Evolutionary conservation across 2,797 vertebrate genomes (phyloP), one percentile per base, ranked within the genome.

Genomic region (Pseudochromis fuscus): DNA sequence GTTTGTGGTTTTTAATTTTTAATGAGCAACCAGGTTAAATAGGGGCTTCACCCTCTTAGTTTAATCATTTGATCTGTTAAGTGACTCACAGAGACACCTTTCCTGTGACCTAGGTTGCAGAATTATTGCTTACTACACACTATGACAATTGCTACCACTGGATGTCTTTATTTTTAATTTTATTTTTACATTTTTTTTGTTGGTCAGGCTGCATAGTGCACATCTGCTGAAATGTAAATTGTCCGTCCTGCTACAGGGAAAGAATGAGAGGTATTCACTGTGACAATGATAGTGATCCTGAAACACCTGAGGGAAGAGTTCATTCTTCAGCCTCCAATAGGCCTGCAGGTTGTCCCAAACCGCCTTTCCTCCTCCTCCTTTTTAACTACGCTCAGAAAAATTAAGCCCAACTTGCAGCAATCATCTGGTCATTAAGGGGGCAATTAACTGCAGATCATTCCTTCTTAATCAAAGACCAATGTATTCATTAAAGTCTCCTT

Each of bases 391-490:
- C 38, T 79, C 46, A 30, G 30, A 40, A 45, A 68, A 68, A 74
- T 68, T 33, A 35, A 63, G 35, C 44, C 64, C 53, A 46, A 37
- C 68, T 71, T 62, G 69, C 24, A 25, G 40, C 18, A 63, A 42
- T 50, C 4, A 1, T 31, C 19, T 7, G 62, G 56, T 77, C 58
- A 69, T 64, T 66, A 44, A 56, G 27, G 16, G 56, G n/a, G 27
- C 55, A 68, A 23, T 87, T 78, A 77, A 69, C 50, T 59, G 42
- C 40, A 74, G 27, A 70, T 57, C 57, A 57, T 70, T 79, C 51
- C 23, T 52, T 40, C 19, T 56, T 38, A 67, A 53, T 50, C 19
- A 42, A 55, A 70, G 16, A 33, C 25, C 45, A 38, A 45, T 53
- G n/a, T n/a, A n/a, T n/a, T n/a, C n/a, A n/a, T n/a, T n/a, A n/a